Conservation (phyloP, 2,113 vertebrate species). For the Ctenodactylus gundi region DNA sequence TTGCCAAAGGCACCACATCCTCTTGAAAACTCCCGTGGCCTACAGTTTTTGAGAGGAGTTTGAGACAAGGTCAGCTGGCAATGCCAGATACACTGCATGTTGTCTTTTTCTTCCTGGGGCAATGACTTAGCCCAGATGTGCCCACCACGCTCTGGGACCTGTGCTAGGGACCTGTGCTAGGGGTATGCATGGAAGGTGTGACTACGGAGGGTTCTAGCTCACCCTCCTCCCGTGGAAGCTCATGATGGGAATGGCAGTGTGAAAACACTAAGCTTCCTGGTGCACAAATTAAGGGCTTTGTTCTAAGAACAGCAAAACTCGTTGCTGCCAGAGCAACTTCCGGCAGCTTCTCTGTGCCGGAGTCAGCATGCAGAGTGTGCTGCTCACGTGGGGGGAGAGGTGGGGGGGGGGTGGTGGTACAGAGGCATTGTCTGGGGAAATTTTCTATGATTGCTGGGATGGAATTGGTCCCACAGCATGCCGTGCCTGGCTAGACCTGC, state of each 20-base stretch:
- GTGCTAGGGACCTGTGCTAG: neutral
- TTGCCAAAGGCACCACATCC: neutral
- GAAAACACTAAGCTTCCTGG: conserved; percentile 45
- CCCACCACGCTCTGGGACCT: neutral
- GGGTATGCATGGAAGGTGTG: neutral
- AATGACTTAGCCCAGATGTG: neutral
- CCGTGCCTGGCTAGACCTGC: neutral
- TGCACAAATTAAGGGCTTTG: conserved; percentile 71
- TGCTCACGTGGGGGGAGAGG: conserved; percentile 30
- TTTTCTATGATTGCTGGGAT: conserved; percentile 58
- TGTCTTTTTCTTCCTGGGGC: neutral
- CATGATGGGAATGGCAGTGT: neutral
- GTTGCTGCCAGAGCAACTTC: conserved; percentile 42
- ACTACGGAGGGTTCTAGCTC: neutral
- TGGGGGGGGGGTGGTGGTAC: no score
- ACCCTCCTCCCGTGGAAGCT: neutral
- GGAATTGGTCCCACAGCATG: conserved; percentile 43
- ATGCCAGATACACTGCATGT: neutral
- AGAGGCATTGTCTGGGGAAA: conserved; percentile 30
- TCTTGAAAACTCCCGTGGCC: neutral
- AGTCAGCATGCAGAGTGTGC: neutral
- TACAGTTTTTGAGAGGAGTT: neutral
- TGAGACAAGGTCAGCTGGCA: neutral
- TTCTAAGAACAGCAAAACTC: conserved; percentile 50
- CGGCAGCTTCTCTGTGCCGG: conserved; percentile 57